Conservation (phyloP, 2,888 invertebrate species). For the Amphipyra tragopoginis region DNA sequence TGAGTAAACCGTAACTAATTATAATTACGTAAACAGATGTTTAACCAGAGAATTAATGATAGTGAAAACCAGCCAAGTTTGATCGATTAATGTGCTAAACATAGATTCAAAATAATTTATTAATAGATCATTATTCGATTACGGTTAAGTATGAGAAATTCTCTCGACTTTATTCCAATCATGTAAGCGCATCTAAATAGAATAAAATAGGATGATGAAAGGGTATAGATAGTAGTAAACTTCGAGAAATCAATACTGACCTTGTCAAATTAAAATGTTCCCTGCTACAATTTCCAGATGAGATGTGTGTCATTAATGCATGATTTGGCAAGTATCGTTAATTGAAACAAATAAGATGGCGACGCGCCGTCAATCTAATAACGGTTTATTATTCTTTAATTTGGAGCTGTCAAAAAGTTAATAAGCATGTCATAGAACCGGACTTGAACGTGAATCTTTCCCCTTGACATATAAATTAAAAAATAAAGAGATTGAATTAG, state of each 20-base stretch:
- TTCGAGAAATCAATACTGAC: constrained; percentile 3
- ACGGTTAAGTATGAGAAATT: too few relatives aligned
- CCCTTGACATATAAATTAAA: constrained; percentile 29
- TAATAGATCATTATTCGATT: too few relatives aligned
- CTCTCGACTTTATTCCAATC: too few relatives aligned
- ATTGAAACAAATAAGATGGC: constrained; percentile 18
- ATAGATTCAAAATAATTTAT: too few relatives aligned
- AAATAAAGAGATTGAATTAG: background rate
- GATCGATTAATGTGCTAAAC: too few relatives aligned
- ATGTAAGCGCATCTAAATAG: too few relatives aligned
- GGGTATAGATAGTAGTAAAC: constrained; percentile 12
- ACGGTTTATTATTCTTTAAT: constrained; percentile 43
- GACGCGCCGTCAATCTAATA: constrained; percentile 33
- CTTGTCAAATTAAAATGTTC: constrained; percentile 17
- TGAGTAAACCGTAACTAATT: too few relatives aligned
- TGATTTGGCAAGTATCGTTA: constrained; percentile 44
- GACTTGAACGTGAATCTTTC: constrained; percentile 7
- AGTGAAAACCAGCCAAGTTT: too few relatives aligned
- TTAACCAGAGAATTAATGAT: too few relatives aligned
- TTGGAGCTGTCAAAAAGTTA: constrained; percentile 52
- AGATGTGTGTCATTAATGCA: constrained; percentile 35
- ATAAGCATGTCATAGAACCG: constrained; percentile 22
- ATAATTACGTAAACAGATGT: too few relatives aligned
- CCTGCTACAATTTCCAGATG: constrained; percentile 14
- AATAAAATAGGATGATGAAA: too few relatives aligned